Percentiles rank a stretch among this genome's conserved stretches.
Evolutionary conservation across 2,888 invertebrate species (phyloP).

Genomic region (Lithophane socia): DNA sequence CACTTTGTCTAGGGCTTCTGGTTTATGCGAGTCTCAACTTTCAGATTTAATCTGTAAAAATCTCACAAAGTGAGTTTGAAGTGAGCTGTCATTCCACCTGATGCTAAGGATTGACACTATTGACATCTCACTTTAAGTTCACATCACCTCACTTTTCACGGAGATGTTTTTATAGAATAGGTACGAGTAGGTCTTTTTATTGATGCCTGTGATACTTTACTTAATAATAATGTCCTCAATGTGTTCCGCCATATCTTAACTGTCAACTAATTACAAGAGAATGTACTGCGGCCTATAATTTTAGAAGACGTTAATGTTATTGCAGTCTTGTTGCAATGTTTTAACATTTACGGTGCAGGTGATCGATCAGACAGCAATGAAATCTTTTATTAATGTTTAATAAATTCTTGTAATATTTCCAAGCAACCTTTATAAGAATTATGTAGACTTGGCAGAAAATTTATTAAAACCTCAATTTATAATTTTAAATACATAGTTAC

Average conservation of each 20-base stretch:
- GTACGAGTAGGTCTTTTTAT: too few relatives aligned
- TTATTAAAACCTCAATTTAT: not conserved
- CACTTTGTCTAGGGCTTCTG: too few relatives aligned
- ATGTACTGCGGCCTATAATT: conserved; percentile 1
- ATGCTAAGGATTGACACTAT: too few relatives aligned
- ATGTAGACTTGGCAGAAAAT: not conserved
- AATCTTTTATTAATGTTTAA: conserved; percentile 10
- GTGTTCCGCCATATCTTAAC: conserved; percentile 18
- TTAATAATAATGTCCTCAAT: not conserved
- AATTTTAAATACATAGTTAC: too few relatives aligned
- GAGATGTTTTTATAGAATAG: too few relatives aligned
- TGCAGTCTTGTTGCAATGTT: conserved; percentile 38
- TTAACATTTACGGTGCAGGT: conserved; percentile 34
- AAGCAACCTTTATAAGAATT: not conserved
- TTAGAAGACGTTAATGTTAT: conserved; percentile 12
- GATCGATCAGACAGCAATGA: conserved; percentile 10
- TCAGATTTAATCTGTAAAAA: too few relatives aligned
- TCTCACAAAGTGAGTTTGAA: too few relatives aligned
- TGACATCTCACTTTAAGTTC: too few relatives aligned
- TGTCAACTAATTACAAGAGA: conserved; percentile 42
- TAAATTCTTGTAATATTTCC: conserved; percentile 6
- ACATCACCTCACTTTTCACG: too few relatives aligned
- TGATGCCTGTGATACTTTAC: not conserved
- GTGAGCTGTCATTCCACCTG: too few relatives aligned
- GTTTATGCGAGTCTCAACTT: not conserved